Base-by-base conservation (phyloP, 2,113 vertebrate genomes). In the Zingel zingel region DNA sequence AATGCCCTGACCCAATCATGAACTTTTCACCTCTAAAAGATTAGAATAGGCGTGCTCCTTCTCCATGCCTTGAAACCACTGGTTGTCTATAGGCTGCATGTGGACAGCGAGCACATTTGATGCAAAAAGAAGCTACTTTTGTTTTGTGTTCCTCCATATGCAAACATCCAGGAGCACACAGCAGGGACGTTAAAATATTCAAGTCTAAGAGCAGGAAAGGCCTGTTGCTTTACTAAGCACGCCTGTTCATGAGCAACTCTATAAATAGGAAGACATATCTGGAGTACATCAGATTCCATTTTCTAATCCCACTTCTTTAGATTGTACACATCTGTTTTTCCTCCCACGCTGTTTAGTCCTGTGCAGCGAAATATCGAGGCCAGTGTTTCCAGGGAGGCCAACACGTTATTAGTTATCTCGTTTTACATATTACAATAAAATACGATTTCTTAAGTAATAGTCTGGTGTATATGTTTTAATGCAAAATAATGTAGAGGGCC, bases 21-120 rank as follows among this genome's bases (percentile, higher is more conserved):
- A 95, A 95, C 94, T 93, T 91, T 95, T 94, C 94, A 94, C 93
- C 91, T 91, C 92, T 69, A 88, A 90, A 90, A 91, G 58, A 92
- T 91, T 79, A 93, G 86, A 93, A 93, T 93, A 93, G 92, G 54
- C 86, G 72, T 91, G 89, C 87, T 84, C 61, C 72, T 86, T 91
- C 77, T 68, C 70, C 71, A 23, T 84, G 80, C 77, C 79, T 53
- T 51, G 25, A 66, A 85, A 47, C 84, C 84, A 80, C 71, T 76
- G 66, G 30, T 67, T 62, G 71, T 59, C 74, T 67, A 27, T 79
- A 48, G 67, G 50, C 79, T 89, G 56, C 68, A 84, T 61, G 86
- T 77, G 65, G 77, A 91, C 72, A 77, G 15, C 73, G 71, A 58
- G 23, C 48, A 78, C 62, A 74, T 83, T 85, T 76, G 36, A 79